phyloP scores from a whole-genome alignment of 2,797 vertebrate genomes.

The Pteropus rufus region DNA sequence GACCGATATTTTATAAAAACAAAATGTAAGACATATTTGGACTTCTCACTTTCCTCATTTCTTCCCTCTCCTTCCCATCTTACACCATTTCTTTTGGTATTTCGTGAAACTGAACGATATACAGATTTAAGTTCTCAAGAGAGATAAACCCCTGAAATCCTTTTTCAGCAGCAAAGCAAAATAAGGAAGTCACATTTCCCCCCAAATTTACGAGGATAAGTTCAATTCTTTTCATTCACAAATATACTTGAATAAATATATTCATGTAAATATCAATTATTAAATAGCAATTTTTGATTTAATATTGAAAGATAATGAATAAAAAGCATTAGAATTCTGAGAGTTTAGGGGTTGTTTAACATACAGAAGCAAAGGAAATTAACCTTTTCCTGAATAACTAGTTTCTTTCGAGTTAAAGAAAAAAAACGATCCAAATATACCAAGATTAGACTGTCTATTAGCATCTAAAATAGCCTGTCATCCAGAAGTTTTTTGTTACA shows the following conservation, averaged over 20 bases:
- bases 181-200: background rate
- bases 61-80: background rate
- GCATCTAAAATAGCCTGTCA: background rate
- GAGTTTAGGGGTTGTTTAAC: background rate
- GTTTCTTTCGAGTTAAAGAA: constrained; percentile 4
- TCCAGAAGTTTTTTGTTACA: constrained; percentile 30
- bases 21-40: background rate
- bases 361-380: constrained; percentile 16
- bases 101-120: background rate
- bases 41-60: background rate
- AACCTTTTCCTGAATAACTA: background rate
- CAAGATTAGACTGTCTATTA: constrained; percentile 6
- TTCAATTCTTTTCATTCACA: background rate
- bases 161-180: background rate
- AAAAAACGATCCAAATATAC: background rate
- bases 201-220: background rate
- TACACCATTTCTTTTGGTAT: background rate
- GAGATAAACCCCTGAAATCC: background rate
- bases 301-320: constrained; percentile 13
- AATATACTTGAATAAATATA: background rate
- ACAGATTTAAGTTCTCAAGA: background rate
- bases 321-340: background rate
- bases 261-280: background rate
- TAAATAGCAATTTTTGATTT: background rate
- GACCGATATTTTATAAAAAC: background rate